Conservation (phyloP, 23 tunicate genomes). For the Halocynthia aurantium region DNA sequence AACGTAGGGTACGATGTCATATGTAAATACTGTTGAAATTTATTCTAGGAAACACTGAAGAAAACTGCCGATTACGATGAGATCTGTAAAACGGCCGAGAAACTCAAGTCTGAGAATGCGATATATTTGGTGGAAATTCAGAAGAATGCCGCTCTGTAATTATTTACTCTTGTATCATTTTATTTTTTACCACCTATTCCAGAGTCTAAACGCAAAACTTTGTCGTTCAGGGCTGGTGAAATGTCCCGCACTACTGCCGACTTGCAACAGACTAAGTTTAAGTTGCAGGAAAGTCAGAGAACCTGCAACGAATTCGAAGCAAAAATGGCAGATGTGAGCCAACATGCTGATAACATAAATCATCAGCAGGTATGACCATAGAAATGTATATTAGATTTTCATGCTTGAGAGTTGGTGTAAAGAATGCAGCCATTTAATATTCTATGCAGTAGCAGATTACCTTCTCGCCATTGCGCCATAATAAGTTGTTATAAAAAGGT, state of each 20-base stretch:
- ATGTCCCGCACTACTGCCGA: slow-evolving; percentile 9
- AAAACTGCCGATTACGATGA: slow-evolving; percentile 22
- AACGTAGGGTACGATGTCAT: not conserved
- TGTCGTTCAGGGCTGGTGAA: slow-evolving; percentile 19
- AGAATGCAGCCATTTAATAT: too few species aligned
- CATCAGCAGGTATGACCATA: slow-evolving; percentile 31
- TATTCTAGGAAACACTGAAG: slow-evolving; percentile 13
- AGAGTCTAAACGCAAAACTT: not conserved
- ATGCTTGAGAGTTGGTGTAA: too few species aligned
- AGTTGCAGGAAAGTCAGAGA: slow-evolving; percentile 25
- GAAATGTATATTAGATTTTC: too few species aligned
- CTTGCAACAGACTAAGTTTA: slow-evolving; percentile 15
- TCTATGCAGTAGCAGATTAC: too few species aligned
- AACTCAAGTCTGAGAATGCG: slow-evolving; percentile 58
- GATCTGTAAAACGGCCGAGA: slow-evolving; percentile 6
- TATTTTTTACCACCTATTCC: not conserved
- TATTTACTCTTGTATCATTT: not conserved
- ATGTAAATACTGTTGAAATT: not conserved
- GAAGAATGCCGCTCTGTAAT: slow-evolving; percentile 62
- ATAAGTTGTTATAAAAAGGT: too few species aligned
- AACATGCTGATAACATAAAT: slow-evolving; percentile 9
- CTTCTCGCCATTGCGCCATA: too few species aligned
- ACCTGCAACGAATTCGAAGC: slow-evolving; percentile 5
- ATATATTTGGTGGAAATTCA: slow-evolving; percentile 40
- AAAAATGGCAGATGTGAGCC: slow-evolving; percentile 13